Conservation (phyloP, 2,797 vertebrate species). For the Muscicapa comitata region DNA sequence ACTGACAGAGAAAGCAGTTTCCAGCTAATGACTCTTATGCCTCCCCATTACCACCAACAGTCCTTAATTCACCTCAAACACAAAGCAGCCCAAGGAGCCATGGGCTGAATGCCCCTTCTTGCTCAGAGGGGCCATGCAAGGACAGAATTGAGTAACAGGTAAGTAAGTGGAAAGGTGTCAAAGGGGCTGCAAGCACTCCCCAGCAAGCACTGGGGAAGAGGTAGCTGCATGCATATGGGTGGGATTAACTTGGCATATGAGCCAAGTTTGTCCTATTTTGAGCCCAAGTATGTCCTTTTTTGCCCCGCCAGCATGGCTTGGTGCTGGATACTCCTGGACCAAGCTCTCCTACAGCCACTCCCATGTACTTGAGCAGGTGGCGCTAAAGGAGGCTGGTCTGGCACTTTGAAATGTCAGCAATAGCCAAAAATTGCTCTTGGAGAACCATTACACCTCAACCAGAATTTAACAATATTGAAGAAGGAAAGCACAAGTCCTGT, state of each 20-base stretch:
- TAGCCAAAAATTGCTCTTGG: neutral
- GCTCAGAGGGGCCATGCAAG: neutral
- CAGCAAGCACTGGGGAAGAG: neutral
- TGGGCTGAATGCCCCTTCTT: neutral
- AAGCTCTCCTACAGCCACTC: neutral
- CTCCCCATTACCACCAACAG: neutral
- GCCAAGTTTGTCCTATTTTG: no score
- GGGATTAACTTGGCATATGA: neutral
- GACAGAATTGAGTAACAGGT: neutral
- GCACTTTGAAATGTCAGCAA: neutral
- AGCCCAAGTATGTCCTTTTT: neutral
- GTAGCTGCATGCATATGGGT: accelerated
- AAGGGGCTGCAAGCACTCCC: neutral
- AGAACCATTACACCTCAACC: neutral
- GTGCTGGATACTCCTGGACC: neutral
- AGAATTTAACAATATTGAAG: neutral
- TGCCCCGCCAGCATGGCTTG: neutral
- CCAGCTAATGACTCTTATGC: neutral
- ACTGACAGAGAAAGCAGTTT: neutral
- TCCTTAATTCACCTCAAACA: neutral
- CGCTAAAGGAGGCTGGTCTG: neutral
- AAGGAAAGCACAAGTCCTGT: neutral
- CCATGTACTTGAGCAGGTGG: neutral
- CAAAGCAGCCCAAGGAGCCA: neutral
- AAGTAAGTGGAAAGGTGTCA: neutral